Evolutionary conservation across 2,888 invertebrate species (phyloP).

Genomic region (Eumacrocentrus americanus): DNA sequence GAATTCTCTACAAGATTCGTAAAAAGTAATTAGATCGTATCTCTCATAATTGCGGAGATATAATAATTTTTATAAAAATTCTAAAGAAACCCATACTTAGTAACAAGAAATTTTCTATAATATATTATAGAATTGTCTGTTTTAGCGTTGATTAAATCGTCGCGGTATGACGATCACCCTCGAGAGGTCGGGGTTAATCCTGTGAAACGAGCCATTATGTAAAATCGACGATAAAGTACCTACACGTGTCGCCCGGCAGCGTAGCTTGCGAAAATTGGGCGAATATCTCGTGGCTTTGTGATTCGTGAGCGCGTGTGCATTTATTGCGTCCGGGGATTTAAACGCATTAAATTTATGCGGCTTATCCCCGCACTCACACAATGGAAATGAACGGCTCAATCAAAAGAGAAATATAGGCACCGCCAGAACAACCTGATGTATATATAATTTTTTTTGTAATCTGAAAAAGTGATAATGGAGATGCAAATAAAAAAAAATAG

Average conservation of each 20-base stretch:
- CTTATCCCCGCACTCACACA: conserved; percentile 1
- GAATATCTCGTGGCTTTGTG: conserved; percentile 16
- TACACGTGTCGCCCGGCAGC: conserved; percentile 7
- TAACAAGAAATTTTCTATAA: too few relatives aligned
- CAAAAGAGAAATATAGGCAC: background rate
- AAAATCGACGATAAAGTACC: conserved; percentile 19
- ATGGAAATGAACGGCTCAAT: conserved; percentile 17
- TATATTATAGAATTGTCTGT: too few relatives aligned
- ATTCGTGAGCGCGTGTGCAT: conserved; percentile 15
- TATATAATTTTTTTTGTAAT: too few relatives aligned
- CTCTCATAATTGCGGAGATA: too few relatives aligned
- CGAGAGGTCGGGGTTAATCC: background rate
- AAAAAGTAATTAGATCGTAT: too few relatives aligned
- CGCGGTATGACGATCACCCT: too few relatives aligned
- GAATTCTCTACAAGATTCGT: too few relatives aligned
- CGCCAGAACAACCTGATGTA: too few relatives aligned
- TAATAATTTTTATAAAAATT: too few relatives aligned
- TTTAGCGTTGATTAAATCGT: too few relatives aligned
- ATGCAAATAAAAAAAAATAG: background rate
- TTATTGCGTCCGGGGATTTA: conserved; percentile 22
- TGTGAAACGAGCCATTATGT: conserved; percentile 14
- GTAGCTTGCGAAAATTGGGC: conserved; percentile 8
- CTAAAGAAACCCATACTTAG: too few relatives aligned
- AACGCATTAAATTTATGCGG: conserved; percentile 12
- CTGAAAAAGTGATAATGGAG: background rate